These are phyloP conservation scores for Steatocranus sp. DNA, from an alignment of 2,797 vertebrate genomes.

Conservation along the genomic window DNA sequence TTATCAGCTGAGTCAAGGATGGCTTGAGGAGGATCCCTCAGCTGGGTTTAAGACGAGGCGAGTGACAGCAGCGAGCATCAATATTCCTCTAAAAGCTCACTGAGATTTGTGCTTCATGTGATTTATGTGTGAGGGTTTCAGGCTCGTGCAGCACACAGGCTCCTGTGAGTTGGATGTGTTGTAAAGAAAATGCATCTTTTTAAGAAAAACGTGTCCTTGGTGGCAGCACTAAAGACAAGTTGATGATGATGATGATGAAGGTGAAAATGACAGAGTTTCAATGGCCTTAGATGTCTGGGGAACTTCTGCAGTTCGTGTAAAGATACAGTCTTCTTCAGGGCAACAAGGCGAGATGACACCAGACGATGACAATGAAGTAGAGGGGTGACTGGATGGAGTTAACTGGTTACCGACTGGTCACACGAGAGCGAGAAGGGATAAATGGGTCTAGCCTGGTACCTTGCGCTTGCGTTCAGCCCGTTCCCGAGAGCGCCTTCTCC, in stretches of 20 bases:
- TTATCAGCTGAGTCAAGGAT: neutral
- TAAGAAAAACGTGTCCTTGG: neutral
- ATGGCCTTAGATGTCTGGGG: neutral
- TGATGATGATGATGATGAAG: neutral
- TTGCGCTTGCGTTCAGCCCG: constrained; percentile 93
- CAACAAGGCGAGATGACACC: neutral
- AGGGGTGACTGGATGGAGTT: constrained; percentile 2
- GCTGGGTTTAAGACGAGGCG: neutral
- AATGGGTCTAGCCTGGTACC: constrained; percentile 75
- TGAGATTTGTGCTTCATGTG: neutral
- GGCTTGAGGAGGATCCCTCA: neutral
- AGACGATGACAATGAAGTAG: constrained; percentile 11
- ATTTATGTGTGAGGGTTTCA: neutral
- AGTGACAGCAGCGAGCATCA: neutral
- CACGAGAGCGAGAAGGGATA: constrained; percentile 18
- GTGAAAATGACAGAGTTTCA: neutral
- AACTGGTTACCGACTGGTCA: neutral
- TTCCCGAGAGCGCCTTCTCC: constrained; percentile 87
- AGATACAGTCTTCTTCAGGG: neutral
- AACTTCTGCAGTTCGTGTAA: neutral
- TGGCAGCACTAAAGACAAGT: neutral
- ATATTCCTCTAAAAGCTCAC: neutral
- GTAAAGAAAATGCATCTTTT: neutral
- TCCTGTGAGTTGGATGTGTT: neutral
- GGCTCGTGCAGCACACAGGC: neutral